These are phyloP conservation scores for Conops quadrifasciatus DNA, from an alignment of 2,888 invertebrate genomes.

Conservation along the genomic window DNA sequence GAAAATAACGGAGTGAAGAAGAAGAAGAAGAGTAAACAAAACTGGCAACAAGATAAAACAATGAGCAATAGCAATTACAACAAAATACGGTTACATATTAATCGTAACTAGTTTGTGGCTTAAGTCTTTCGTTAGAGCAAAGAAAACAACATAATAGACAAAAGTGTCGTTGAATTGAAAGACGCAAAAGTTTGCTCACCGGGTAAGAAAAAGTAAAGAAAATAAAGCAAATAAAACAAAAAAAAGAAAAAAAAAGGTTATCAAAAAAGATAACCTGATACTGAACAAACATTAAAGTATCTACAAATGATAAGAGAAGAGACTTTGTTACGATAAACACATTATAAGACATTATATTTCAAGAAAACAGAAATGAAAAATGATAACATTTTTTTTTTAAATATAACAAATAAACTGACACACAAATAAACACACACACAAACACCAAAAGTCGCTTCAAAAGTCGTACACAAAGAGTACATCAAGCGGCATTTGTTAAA, in stretches of 20 bases:
- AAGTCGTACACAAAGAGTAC: too few species aligned
- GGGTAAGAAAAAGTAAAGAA: neutral
- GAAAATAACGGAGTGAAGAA: neutral
- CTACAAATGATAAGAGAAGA: neutral
- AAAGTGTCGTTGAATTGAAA: neutral
- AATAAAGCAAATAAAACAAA: too few species aligned
- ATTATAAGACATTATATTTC: too few species aligned
- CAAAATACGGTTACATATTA: neutral
- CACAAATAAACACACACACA: too few species aligned
- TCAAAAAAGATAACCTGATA: too few species aligned
- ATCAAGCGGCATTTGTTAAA: too few species aligned
- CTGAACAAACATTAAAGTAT: neutral
- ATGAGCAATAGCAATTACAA: too few species aligned
- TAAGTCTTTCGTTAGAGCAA: constrained; percentile 2
- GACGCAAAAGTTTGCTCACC: neutral
- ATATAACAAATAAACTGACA: too few species aligned
- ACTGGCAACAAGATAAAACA: too few species aligned
- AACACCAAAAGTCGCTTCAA: too few species aligned
- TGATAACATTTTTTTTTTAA: too few species aligned
- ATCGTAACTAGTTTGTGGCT: constrained; percentile 4
- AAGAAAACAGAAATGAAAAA: too few species aligned
- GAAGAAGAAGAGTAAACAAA: neutral
- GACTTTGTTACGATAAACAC: neutral
- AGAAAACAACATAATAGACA: neutral
- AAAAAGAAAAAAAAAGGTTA: neutral